Conservation (phyloP, 1,140 invertebrate species). For the Trigoniulus corallinus region DNA sequence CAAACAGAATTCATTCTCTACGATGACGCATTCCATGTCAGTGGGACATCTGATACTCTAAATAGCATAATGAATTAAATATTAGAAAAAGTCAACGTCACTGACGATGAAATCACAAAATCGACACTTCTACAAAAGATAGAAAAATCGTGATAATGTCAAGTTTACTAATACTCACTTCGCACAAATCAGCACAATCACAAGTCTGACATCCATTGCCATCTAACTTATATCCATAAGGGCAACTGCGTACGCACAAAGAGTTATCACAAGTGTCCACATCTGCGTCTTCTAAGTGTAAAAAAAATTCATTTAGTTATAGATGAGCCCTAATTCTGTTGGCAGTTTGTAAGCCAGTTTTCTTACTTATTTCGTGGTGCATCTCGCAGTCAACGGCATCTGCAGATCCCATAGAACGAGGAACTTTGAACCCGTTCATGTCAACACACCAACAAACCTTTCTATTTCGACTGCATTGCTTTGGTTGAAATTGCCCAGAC, state of each 20-base stretch:
- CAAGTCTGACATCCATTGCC: conserved; percentile 61
- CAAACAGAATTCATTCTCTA: conserved; percentile 47
- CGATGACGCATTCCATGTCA: conserved; percentile 52
- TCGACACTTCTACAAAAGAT: too few relatives aligned
- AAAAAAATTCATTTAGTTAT: too few relatives aligned
- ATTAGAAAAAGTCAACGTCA: too few relatives aligned
- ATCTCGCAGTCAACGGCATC: conserved; percentile 43
- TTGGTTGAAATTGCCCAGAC: conserved; percentile 44
- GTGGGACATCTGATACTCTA: conserved; percentile 34
- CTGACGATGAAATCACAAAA: too few relatives aligned
- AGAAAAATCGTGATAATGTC: too few relatives aligned
- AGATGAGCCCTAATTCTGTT: neutral
- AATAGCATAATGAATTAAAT: too few relatives aligned
- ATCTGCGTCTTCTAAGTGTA: too few relatives aligned
- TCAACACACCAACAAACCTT: conserved; percentile 77
- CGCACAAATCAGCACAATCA: conserved; percentile 67
- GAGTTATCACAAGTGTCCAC: conserved; percentile 22
- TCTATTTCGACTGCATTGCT: conserved; percentile 59
- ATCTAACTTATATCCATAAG: conserved; percentile 63
- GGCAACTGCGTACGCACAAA: conserved; percentile 56
- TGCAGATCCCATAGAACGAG: conserved; percentile 57
- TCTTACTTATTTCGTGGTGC: neutral
- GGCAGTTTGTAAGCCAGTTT: neutral
- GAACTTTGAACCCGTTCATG: conserved; percentile 48
- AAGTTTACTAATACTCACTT: too few relatives aligned